Base-by-base conservation (phyloP, 2,797 vertebrate genomes). In the Astyanax mexicanus region DNA sequence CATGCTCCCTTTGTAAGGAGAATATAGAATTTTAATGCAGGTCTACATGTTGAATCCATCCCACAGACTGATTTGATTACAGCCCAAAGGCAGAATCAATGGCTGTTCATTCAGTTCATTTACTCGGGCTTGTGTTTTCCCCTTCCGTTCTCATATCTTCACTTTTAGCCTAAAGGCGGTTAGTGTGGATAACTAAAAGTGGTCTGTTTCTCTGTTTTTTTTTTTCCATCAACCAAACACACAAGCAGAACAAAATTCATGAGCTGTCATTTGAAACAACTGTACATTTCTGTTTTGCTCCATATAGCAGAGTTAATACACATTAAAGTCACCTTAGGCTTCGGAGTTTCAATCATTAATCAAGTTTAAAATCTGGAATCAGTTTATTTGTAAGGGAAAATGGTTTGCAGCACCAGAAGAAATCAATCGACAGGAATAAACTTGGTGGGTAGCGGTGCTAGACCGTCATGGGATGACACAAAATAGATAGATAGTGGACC, bases 101-200 rank as follows among this genome's bases (percentile, higher is more conserved):
- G 27, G 51, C 37, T 66, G 40, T 68, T 25, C 57, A 68, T 52
- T 51, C 60, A 40, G 40, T 61, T 35, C 57, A 68, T 52, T 51
- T 65, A 40, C 21, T 49, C 40, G 35, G 64, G 25, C 40, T 66
- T 25, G 38, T 66, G 27, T 76, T 65, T 71, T n/a, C 65, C 35
- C 60, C 55, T 21, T 12, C 15, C 8, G 32, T 60, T 3, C 61
- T 40, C 49, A 40, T 9, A 49, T 32, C 66, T 69, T 47, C 61
- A 40, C 17, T 60, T 25, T 66, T 25, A 74, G 66, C 70, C 74
- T 47, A 10, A 67, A 58, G 65, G 69, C 25, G 58, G 42, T 44
- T 51, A 60, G 29, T 47, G 78, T 76, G 69, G 69, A 75, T 81
- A 60, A 80, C 80, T 80, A 32, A 84, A 72, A 65, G 27, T 68